Conservation (phyloP, 1,140 invertebrate species). For the Drosophila albomicans region DNA sequence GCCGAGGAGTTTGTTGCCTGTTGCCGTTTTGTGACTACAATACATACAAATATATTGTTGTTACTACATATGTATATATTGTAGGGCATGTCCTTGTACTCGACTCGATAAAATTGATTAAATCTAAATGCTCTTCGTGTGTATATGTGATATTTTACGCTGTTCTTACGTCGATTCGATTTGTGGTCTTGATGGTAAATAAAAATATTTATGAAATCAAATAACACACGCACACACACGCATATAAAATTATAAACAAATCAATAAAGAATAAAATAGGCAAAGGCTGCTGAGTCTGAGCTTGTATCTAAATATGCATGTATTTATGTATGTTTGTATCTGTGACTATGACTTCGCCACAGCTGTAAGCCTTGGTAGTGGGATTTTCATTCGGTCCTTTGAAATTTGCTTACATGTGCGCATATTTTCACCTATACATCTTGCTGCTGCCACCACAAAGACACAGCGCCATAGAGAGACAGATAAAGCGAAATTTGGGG, state of each 20-base stretch:
- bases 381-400: conserved; percentile 64
- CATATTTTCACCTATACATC: conserved; percentile 77
- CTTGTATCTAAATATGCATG: conserved; percentile 19
- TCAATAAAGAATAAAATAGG: conserved; percentile 66
- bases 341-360: conserved; percentile 19
- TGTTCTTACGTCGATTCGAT: conserved; percentile 55
- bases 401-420: conserved; percentile 77
- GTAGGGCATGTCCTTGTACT: background rate
- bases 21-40: conserved; percentile 12
- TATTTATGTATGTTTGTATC: conserved; percentile 2
- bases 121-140: conserved; percentile 34
- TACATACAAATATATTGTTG: conserved; percentile 8
- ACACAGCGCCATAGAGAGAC: background rate
- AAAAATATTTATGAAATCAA: conserved; percentile 68
- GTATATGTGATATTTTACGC: conserved; percentile 58
- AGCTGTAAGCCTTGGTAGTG: conserved; percentile 34
- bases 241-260: conserved; percentile 65
- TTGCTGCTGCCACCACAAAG: conserved; percentile 35
- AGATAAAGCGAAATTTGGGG: background rate
- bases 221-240: conserved; percentile 24
- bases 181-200: conserved; percentile 47
- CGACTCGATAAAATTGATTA: conserved; percentile 39
- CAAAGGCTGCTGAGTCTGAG: conserved; percentile 16
- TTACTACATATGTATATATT: background rate
- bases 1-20: background rate